phyloP scores from a whole-genome alignment of 2,797 vertebrate species.

The Delichon dasypus region DNA sequence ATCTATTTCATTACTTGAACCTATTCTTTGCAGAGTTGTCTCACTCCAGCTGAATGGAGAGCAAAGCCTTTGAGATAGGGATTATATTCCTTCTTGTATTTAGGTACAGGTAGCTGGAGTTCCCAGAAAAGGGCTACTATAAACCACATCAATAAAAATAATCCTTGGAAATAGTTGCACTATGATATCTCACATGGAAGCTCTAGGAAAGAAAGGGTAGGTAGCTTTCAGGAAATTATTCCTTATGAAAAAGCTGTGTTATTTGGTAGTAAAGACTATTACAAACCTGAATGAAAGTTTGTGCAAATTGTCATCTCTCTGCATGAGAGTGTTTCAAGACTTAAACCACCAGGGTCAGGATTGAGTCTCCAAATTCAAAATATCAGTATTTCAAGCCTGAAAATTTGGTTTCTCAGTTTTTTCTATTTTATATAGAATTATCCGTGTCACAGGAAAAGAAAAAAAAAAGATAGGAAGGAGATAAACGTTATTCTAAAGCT shows the following conservation, averaged over 20 bases:
- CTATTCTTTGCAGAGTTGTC: neutral
- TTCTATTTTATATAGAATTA: neutral
- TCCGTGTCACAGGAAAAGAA: neutral
- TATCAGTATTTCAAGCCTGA: neutral
- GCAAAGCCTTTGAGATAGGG: neutral
- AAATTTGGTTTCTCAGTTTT: neutral
- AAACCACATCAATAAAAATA: neutral
- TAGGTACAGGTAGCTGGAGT: neutral
- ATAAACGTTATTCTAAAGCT: neutral
- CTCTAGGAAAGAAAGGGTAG: neutral
- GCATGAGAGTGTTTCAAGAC: neutral
- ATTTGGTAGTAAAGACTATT: neutral
- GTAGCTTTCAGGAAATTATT: neutral
- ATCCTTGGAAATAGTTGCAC: neutral
- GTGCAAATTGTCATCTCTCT: neutral
- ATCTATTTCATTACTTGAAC: neutral
- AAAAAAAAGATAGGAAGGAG: neutral
- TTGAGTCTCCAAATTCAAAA: neutral
- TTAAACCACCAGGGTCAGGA: neutral
- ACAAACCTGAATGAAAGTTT: neutral
- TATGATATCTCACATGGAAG: neutral
- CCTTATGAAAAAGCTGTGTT: neutral
- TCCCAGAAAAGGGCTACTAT: neutral
- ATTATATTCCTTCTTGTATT: neutral
- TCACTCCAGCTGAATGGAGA: neutral